Evolutionary conservation across 2,797 vertebrate species (phyloP).

Genomic region (Perodicticus potto): DNA sequence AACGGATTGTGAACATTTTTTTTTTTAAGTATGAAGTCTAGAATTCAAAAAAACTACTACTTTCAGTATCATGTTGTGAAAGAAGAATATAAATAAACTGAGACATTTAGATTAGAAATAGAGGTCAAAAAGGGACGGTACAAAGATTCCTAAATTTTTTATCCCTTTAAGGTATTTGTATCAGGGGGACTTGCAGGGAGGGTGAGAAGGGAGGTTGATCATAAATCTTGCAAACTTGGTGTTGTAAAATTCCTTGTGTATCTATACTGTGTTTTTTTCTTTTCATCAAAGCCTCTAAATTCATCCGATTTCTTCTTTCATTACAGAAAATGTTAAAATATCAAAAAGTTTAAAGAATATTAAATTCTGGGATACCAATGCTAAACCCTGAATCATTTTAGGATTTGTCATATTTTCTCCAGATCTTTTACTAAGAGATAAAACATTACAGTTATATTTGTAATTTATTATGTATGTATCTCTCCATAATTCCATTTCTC

Average conservation of each 20-base stretch:
- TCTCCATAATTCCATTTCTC: not conserved
- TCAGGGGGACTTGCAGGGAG: too few species aligned
- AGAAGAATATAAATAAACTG: slow-evolving; percentile 2
- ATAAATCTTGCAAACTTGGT: not conserved
- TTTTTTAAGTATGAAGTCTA: not conserved
- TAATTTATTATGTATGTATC: not conserved
- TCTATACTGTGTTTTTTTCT: not conserved
- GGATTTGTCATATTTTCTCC: not conserved
- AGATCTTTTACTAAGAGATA: not conserved
- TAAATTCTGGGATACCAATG: not conserved
- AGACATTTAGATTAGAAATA: not conserved
- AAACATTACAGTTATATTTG: not conserved
- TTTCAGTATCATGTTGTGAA: not conserved
- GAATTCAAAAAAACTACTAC: not conserved
- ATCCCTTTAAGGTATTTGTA: not conserved
- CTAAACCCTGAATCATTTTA: slow-evolving; percentile 16
- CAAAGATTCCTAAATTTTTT: not conserved
- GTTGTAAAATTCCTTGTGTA: not conserved
- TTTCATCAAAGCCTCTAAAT: not conserved
- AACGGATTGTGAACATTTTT: not conserved
- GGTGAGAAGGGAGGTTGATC: not conserved
- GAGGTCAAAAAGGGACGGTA: not conserved
- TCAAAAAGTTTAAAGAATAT: not conserved
- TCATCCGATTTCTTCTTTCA: not conserved
- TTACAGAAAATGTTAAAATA: slow-evolving; percentile 32